These are phyloP conservation scores for Anthoscopus minutus DNA, from an alignment of 2,113 vertebrate genomes.

Conservation along the genomic window DNA sequence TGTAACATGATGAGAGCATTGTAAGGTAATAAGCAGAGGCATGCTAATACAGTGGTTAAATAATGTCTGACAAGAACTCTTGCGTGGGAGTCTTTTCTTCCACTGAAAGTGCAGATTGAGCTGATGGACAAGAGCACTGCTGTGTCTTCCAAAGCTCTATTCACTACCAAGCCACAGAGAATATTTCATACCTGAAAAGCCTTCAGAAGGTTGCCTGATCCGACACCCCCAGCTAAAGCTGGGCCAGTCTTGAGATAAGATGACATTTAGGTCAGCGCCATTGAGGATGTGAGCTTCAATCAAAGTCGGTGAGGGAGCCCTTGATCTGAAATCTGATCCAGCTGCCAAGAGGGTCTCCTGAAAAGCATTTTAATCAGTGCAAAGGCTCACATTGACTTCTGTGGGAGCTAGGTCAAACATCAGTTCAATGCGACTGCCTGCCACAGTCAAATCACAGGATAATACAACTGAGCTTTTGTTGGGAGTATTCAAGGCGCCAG, in stretches of 20 bases:
- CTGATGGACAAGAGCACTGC: background rate
- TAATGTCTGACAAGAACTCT: background rate
- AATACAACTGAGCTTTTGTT: slow-evolving; percentile 42
- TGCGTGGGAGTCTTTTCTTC: background rate
- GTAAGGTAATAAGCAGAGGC: background rate
- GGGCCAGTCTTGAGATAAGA: background rate
- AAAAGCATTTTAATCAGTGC: slow-evolving; percentile 15
- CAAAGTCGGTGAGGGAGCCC: background rate
- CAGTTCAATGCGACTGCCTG: background rate
- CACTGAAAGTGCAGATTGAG: background rate
- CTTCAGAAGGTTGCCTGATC: background rate
- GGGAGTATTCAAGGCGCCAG: slow-evolving; percentile 28
- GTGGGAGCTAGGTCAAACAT: slow-evolving; percentile 4
- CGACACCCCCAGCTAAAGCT: accelerated
- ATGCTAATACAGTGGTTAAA: background rate
- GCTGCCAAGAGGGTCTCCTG: background rate
- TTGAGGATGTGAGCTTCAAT: background rate
- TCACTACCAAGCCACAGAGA: background rate
- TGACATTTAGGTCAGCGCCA: background rate
- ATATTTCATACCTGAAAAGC: background rate
- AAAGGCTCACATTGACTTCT: background rate
- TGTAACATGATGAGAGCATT: background rate
- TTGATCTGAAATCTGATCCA: background rate
- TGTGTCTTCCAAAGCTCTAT: background rate
- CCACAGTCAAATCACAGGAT: background rate